Evolutionary conservation across 1,140 invertebrate genomes (phyloP).

Genomic region (Rhynchophorus ferrugineus): DNA sequence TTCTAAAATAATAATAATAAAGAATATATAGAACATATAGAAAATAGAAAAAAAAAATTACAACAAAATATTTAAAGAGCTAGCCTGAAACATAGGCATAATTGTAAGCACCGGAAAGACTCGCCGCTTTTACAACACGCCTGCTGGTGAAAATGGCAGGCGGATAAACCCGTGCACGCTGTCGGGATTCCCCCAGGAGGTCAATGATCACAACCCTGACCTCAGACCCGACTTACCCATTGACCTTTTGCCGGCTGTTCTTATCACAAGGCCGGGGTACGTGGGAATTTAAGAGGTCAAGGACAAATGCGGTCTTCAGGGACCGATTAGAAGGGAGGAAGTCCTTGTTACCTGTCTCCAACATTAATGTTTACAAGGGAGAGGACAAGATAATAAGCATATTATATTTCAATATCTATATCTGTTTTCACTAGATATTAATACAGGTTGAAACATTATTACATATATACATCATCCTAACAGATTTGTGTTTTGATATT

Average conservation of each 20-base stretch:
- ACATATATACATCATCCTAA: no score
- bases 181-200: constrained; percentile 23
- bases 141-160: constrained; percentile 23
- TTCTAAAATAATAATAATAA: no score
- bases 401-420: no score
- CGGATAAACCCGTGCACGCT: constrained; percentile 22
- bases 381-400: no score
- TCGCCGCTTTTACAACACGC: constrained; percentile 24
- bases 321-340: neutral
- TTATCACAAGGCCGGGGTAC: constrained; percentile 12
- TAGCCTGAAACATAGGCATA: constrained; percentile 10
- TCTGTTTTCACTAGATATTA: no score
- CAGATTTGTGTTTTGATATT: no score
- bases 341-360: neutral
- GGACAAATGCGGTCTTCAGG: neutral
- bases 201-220: constrained; percentile 26
- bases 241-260: constrained; percentile 22
- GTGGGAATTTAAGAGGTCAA: neutral
- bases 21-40: neutral
- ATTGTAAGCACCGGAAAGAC: constrained; percentile 22
- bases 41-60: neutral
- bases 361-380: no score
- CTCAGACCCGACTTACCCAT: constrained; percentile 24
- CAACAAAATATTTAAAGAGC: neutral
- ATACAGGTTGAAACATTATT: no score